Evolutionary conservation across 2,113 vertebrate genomes (phyloP), one percentile per base, ranked within the genome.

Genomic region (Hippolais icterina): DNA sequence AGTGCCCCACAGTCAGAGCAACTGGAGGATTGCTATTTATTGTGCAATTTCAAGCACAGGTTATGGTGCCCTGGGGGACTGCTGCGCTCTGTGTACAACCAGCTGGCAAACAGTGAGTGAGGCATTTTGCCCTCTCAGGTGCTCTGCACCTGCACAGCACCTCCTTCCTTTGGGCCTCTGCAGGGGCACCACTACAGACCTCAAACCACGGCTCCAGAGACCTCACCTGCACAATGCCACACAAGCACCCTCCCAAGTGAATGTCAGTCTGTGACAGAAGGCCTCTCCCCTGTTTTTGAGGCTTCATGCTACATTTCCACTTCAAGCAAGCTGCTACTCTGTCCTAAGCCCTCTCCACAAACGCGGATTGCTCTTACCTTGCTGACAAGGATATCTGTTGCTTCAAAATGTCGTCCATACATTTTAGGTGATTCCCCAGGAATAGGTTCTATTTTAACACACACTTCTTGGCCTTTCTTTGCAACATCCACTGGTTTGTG

Each of bases 361-460:
- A 33, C 0, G 1, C 16, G 33, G 28, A 12, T 6, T 16, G 87
- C 27, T 31, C 53, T 96, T 97, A 99, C 99, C 99, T 99, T 99
- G 93, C 99, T 99, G 95, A 99, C 99, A 1, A 99, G 98, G 76
- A 99, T 94, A 92, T 99, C 99, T 6, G 99, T 99, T 44, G 99
- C 99, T 96, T 99, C 99, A 94, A 99, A 99, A 77, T 99, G 99
- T 69, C 99, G 98, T 37, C 99, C 99, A 14, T 97, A 99, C 99
- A 99, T 99, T 97, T 99, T 99, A n/a, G 99, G 99, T 2, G 99
- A 98, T 95, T 99, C 99, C 27, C 99, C 99, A 6, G 99, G 99
- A 88, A 99, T 99, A 76, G 99, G 99, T 89, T 99, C 99, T 93
- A 99, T 99, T 98, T 99, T 99, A 76, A 99, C 96, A 85, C 99